Evolutionary conservation across 2,113 vertebrate genomes (phyloP), one percentile per base, ranked within the genome.

Genomic region (Percopsis transmontana): DNA sequence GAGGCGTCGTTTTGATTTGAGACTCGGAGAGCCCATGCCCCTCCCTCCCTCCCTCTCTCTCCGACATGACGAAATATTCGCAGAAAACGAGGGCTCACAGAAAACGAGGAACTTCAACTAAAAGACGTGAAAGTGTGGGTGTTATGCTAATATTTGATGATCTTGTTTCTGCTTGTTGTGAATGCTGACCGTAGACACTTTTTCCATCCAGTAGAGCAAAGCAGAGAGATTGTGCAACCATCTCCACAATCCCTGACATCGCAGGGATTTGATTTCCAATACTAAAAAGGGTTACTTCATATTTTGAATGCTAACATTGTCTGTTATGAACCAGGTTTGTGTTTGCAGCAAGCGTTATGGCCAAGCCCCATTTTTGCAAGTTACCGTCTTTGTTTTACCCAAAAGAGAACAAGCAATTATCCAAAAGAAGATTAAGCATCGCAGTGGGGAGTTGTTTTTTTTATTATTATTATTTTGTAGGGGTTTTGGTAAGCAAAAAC

Each of bases 161-260:
- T n/a, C n/a, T n/a, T n/a, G n/a, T n/a, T n/a, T n/a, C n/a, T n/a
- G n/a, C n/a, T n/a, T n/a, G n/a, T n/a, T 12, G n/a, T 19, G 48
- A 53, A 23, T 23, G 14, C 21, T 53, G 51, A 11, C 20, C 14
- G 1, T 6, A 23, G 4, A 9, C 33, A 11, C 4, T 3, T 13
- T 19, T 16, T 48, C 24, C n/a, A 20, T 16, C 9, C 10, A 8
- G 24, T 18, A 48, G 27, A 24, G 8, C 15, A 3, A 48, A 7
- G 41, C 39, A 20, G 10, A 53, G 50, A 52, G 13, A 52, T 48
- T 48, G 19, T 53, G 51, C n/a, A 53, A 24, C 51, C 20, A 53
- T 11, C 11, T 9, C 18, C 50, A 52, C 50, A 11, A 12, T 52
- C 50, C 9, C 51, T n/a, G 2, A 15, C 45, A n/a, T 48, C 45